A percentile compares a stretch with the other conserved stretches of the same genome.
Evolutionary conservation across 2,797 vertebrate species (phyloP).

Genomic region (Sebastes jordani): DNA sequence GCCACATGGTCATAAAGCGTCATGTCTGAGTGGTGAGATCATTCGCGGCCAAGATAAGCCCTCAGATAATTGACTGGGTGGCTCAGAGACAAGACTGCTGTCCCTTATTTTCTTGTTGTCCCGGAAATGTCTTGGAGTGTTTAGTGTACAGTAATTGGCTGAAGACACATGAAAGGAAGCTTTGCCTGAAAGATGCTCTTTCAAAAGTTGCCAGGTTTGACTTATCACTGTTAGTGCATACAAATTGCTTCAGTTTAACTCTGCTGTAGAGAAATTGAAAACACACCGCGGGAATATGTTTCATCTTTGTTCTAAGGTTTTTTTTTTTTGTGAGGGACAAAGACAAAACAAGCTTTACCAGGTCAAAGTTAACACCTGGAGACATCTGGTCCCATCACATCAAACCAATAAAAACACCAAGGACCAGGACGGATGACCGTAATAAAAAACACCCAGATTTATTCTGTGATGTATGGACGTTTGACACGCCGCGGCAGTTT

Average conservation of each 20-base stretch:
- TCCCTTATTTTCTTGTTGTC: conserved; percentile 15
- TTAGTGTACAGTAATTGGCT: conserved; percentile 11
- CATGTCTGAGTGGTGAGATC: conserved; percentile 45
- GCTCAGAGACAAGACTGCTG: conserved; percentile 15
- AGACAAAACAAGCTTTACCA: conserved; percentile 41
- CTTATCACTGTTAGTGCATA: conserved; percentile 27
- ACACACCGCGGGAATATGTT: conserved; percentile 24
- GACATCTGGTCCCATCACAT: conserved; percentile 69
- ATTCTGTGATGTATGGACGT: conserved; percentile 55
- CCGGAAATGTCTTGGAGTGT: conserved; percentile 22
- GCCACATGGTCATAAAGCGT: conserved; percentile 32
- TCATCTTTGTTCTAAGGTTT: not conserved
- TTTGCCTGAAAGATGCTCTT: conserved; percentile 25
- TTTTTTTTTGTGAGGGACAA: conserved; percentile 1
- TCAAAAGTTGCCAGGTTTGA: conserved; percentile 41
- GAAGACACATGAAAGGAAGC: conserved; percentile 33
- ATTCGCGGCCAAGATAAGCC: conserved; percentile 38
- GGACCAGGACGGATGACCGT: conserved; percentile 43
- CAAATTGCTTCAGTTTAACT: conserved; percentile 34
- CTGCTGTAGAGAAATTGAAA: conserved; percentile 44
- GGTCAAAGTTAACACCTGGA: conserved; percentile 60
- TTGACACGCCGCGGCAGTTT: conserved; percentile 30
- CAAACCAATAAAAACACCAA: conserved; percentile 53
- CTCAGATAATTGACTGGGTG: conserved; percentile 28
- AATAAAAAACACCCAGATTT: conserved; percentile 54